Base-by-base conservation (phyloP, 2,797 vertebrate genomes). In the Periparus ater region DNA sequence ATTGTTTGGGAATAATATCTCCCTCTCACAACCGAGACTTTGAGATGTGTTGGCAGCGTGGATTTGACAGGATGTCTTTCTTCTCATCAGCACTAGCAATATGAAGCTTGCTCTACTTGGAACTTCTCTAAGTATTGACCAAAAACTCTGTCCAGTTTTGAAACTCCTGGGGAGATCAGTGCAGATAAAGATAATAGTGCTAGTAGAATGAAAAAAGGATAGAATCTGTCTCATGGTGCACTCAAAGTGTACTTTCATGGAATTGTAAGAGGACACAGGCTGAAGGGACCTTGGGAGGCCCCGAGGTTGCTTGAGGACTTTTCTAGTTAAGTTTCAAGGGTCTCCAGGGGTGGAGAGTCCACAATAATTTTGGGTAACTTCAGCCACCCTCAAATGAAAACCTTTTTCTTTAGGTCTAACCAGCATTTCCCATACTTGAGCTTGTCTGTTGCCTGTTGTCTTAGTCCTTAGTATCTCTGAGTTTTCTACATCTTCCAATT, bases 351-450 rank as follows among this genome's bases (percentile, higher is more conserved):
- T 23, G 19, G 23, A 60, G 32, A 67, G 32, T 47, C 18, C 25
- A 14, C 13, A 47, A 0, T 34, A 0, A 0, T 20, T 85, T 57
- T 84, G 3, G 15, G 18, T 13, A 77, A 22, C 17, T 21, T 77
- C 27, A 83, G 7, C 32, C 17, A 55, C 8, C 5, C 11, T 79
- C 10, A 67, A 73, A 38, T 47, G 22, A 74, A 78, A 47, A 7
- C 6, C 10, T 65, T 65, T 26, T 86, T 78, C 6, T 16, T 85
- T 23, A 18, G 7, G 6, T 80, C 10, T 87, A 20, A 63, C 25
- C 7, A 25, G 17, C 34, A 7, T 47, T 91, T 85, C 17, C 67
- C 2, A 2, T 66, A 17, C 22, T 75, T 77, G n/a, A 73, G 10
- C 15, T 72, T 78, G 14, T 32, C 30, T 58, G 2, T 54, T 89